phyloP scores from a whole-genome alignment of 2,888 invertebrate species.

The Epiblema foenella region DNA sequence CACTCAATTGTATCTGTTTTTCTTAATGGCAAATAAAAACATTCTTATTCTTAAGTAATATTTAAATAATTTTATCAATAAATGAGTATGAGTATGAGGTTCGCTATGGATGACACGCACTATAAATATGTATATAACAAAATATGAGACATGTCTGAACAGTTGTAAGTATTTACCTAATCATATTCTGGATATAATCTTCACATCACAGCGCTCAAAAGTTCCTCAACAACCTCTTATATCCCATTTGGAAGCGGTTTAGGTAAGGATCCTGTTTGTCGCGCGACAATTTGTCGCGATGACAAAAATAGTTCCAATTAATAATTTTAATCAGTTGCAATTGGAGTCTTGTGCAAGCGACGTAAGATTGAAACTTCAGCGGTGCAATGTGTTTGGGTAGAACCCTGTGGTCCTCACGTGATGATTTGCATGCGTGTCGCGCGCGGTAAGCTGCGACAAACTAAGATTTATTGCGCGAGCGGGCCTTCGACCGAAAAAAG shows the following conservation, averaged over 20 bases:
- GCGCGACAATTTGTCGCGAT: slow-evolving; percentile 61
- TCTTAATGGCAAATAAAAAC: too few relatives aligned
- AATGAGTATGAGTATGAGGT: too few relatives aligned
- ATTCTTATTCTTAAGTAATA: too few relatives aligned
- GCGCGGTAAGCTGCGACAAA: slow-evolving; percentile 57
- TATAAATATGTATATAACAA: too few relatives aligned
- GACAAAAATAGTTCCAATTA: neutral
- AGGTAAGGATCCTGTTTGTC: slow-evolving; percentile 61
- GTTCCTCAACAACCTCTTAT: slow-evolving; percentile 22
- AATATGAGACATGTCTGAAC: neutral
- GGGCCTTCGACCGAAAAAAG: slow-evolving; percentile 27
- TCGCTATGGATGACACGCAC: too few relatives aligned
- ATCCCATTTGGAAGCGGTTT: slow-evolving; percentile 42
- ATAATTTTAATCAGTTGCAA: neutral
- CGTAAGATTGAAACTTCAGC: neutral
- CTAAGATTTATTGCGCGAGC: slow-evolving; percentile 75
- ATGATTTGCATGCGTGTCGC: slow-evolving; percentile 66
- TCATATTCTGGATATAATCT: slow-evolving; percentile 10
- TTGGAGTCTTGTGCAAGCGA: neutral
- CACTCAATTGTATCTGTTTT: too few relatives aligned
- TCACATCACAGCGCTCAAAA: slow-evolving; percentile 28
- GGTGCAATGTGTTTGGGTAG: neutral
- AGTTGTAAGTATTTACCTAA: neutral
- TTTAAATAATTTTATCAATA: too few relatives aligned
- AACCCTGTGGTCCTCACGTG: slow-evolving; percentile 42